Base-by-base conservation (phyloP, 1,140 invertebrate species). In the Drosophila biarmipes region DNA sequence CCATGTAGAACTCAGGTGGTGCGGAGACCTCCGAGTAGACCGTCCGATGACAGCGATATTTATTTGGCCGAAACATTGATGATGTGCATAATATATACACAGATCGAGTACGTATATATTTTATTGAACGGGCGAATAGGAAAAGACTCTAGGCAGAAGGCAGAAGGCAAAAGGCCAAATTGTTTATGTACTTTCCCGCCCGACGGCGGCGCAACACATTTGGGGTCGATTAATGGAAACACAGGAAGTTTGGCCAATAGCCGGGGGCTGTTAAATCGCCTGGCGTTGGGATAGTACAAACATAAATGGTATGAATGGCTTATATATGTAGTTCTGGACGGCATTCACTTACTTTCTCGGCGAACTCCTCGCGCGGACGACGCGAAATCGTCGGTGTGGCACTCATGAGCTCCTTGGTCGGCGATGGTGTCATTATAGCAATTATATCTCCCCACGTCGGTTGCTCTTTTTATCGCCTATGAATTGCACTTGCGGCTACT, bases 321-420 rank as follows among this genome's bases (percentile, higher is more conserved):
- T 42, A 55, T 19, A 21, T 34, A 19, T 14, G 12, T 34, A 37
- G 17, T 42, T 55, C 34, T 43, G 37, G 35, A 57, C 37, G 31
- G 6, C 43, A n/a, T 19, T 17, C 24, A 76, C 85, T 80, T 55
- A 91, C 90, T 80, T 86, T 91, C 53, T 91, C 90, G 10, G 90
- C 85, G 45, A 91, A 91, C 29, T 91, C 90, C 49, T 91, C 90
- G 29, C 90, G 87, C 49, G 90, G 78, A 24, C 90, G 89, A 19
- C 90, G 79, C 8, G 90, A 91, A 69, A 91, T 78, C 46, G 90
- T 91, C 37, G 85, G 73, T 38, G 74, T 62, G 56, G 67, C 63
- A 54, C 73, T 90, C 81, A 87, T 84, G 31, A 87, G 86, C 29
- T 91, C 90, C 73, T 91, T 91, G 48, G 90, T 91, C 35, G 90